These are phyloP conservation scores for Abscondita cerata DNA, from an alignment of 2,888 invertebrate genomes.

Conservation along the genomic window DNA sequence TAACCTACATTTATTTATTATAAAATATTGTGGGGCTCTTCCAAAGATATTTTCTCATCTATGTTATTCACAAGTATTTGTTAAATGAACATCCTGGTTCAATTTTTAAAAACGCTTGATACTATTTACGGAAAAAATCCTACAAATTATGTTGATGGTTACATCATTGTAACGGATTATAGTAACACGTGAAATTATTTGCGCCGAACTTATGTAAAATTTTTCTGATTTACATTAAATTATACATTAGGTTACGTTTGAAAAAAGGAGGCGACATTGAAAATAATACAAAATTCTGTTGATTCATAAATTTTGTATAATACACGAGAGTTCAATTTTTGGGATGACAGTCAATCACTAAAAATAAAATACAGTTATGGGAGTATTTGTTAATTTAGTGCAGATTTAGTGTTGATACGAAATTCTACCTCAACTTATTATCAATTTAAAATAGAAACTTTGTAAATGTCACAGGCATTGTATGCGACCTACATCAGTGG, in stretches of 20 bases:
- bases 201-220: constrained; percentile 16
- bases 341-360: constrained; percentile 7
- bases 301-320: constrained; percentile 8
- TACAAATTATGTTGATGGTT: constrained; percentile 19
- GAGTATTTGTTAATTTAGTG: not conserved
- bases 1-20: constrained; percentile 4
- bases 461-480: constrained; percentile 16
- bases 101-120: not conserved
- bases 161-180: constrained; percentile 26
- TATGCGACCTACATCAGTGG: constrained; percentile 9
- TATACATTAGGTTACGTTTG: constrained; percentile 14
- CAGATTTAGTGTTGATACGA: constrained; percentile 1
- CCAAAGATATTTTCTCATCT: too few species aligned
- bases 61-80: too few species aligned
- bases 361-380: constrained; percentile 6
- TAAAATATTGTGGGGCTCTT: too few species aligned
- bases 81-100: constrained; percentile 2
- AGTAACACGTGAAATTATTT: constrained; percentile 23
- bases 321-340: not conserved
- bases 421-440: constrained; percentile 13
- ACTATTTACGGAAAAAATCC: constrained; percentile 6
- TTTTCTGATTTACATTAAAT: constrained; percentile 20
- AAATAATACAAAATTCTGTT: constrained; percentile 18
- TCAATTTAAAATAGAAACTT: constrained; percentile 17
- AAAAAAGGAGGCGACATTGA: constrained; percentile 25